phyloP scores from a whole-genome alignment of 2,113 vertebrate species.

The Oriolus oriolus region DNA sequence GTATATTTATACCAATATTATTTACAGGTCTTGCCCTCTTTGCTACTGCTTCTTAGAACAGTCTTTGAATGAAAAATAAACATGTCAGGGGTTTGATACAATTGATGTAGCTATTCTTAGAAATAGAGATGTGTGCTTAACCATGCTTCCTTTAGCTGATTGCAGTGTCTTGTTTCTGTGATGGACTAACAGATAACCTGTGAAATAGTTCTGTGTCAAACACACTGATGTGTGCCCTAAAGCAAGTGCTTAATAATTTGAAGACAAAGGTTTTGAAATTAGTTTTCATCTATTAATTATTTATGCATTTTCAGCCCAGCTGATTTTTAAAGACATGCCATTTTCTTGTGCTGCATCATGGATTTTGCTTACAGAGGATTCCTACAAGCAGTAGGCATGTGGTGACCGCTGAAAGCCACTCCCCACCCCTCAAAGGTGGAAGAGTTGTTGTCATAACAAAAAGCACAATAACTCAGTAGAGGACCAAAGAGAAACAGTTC shows the following conservation, averaged over 20 bases:
- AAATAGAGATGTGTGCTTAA: not conserved
- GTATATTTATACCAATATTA: slow-evolving; percentile 69
- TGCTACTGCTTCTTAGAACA: slow-evolving; percentile 33
- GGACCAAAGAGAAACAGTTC: not conserved
- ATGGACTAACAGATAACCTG: not conserved
- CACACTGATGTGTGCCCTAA: not conserved
- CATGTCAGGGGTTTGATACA: not conserved
- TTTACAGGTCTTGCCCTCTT: slow-evolving; percentile 54
- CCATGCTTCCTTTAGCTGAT: not conserved
- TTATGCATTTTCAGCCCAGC: not conserved
- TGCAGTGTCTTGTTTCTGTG: not conserved
- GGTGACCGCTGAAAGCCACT: not conserved
- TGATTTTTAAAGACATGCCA: not conserved
- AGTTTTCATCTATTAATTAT: not conserved
- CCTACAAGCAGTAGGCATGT: not conserved
- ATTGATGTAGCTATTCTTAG: not conserved
- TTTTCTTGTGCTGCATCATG: not conserved
- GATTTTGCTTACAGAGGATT: not conserved
- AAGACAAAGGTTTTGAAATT: not conserved
- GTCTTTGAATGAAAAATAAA: slow-evolving; percentile 48
- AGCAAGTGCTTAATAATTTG: not conserved
- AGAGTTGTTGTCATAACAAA: not conserved
- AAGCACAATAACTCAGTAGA: not conserved
- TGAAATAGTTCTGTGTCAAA: not conserved
- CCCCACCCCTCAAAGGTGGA: not conserved